These are phyloP conservation scores for Chymomyza costata DNA, from an alignment of 1,140 invertebrate species.

Conservation along the genomic window DNA sequence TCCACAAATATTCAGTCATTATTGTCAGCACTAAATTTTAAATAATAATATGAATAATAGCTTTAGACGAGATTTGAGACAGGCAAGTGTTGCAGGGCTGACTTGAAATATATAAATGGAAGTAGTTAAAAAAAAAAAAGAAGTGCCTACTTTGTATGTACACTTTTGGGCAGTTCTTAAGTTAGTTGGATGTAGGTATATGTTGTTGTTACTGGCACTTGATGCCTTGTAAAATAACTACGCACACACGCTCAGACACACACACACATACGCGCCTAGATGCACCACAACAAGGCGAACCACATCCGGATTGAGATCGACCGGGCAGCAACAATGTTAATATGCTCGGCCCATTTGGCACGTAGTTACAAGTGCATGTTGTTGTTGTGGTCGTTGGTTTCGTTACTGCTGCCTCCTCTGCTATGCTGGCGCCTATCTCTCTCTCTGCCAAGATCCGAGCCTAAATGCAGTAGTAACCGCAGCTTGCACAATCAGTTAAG, in stretches of 20 bases:
- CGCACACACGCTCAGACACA: background rate
- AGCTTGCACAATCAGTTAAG: constrained; percentile 65
- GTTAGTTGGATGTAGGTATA: too few relatives aligned
- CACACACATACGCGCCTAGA: background rate
- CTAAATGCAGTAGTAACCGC: constrained; percentile 65
- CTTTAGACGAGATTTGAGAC: too few relatives aligned
- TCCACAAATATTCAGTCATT: too few relatives aligned
- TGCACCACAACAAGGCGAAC: constrained; percentile 27
- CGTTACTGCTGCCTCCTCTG: constrained; percentile 16
- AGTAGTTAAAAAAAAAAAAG: too few relatives aligned
- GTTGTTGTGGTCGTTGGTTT: constrained; percentile 8
- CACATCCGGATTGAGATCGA: constrained; percentile 25
- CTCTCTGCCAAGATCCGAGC: constrained; percentile 33
- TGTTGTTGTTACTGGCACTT: constrained; percentile 6
- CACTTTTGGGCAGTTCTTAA: too few relatives aligned
- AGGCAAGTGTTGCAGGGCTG: too few relatives aligned
- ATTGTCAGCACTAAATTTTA: too few relatives aligned
- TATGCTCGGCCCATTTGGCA: too few relatives aligned
- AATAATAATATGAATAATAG: too few relatives aligned
- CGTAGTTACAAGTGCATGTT: constrained; percentile 3
- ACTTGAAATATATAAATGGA: too few relatives aligned
- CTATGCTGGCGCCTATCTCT: constrained; percentile 34
- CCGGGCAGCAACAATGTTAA: too few relatives aligned
- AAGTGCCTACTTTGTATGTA: too few relatives aligned
- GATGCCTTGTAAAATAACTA: constrained; percentile 7